phyloP scores from a whole-genome alignment of 2,888 invertebrate species.

The Protodeltote pygarga region DNA sequence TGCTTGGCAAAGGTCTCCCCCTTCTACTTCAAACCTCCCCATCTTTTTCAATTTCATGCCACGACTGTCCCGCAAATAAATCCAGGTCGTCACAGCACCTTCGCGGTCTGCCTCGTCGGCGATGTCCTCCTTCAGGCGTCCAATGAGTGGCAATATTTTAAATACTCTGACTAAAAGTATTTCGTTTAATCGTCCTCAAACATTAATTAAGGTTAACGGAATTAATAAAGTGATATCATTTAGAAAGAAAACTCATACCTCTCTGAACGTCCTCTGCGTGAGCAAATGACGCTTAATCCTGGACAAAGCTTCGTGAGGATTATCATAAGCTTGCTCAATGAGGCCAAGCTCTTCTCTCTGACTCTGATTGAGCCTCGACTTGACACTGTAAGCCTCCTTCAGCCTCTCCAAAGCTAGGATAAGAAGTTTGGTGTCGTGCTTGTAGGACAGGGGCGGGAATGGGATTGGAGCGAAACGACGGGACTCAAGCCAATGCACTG shows the following conservation, averaged over 20 bases:
- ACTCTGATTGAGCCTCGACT: slow-evolving; percentile 98
- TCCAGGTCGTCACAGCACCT: no score
- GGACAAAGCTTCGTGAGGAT: slow-evolving; percentile 99
- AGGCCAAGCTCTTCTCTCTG: slow-evolving; percentile 99
- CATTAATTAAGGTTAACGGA: no score
- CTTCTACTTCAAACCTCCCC: no score
- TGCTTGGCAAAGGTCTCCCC: no score
- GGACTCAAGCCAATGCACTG: slow-evolving; percentile 99
- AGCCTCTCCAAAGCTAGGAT: slow-evolving; percentile 98
- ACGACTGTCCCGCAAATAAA: no score
- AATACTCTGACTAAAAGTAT: no score
- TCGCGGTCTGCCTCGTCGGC: no score
- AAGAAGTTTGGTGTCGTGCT: slow-evolving; percentile 99
- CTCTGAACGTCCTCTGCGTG: slow-evolving; percentile 99
- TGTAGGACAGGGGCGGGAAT: slow-evolving; percentile 99
- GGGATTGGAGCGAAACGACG: slow-evolving; percentile 99
- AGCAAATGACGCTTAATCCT: slow-evolving; percentile 99
- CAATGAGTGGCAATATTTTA: no score
- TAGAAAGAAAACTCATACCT: slow-evolving; percentile 85
- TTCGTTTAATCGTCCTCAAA: no score
- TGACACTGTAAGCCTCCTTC: slow-evolving; percentile 99
- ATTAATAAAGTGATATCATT: background rate
- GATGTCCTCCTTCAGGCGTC: no score
- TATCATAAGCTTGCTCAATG: slow-evolving; percentile 99
- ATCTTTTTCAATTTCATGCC: no score